Evolutionary conservation across 2,888 invertebrate species (phyloP), one percentile per base, ranked within the genome.

Genomic region (Palloptera scutellata): DNA sequence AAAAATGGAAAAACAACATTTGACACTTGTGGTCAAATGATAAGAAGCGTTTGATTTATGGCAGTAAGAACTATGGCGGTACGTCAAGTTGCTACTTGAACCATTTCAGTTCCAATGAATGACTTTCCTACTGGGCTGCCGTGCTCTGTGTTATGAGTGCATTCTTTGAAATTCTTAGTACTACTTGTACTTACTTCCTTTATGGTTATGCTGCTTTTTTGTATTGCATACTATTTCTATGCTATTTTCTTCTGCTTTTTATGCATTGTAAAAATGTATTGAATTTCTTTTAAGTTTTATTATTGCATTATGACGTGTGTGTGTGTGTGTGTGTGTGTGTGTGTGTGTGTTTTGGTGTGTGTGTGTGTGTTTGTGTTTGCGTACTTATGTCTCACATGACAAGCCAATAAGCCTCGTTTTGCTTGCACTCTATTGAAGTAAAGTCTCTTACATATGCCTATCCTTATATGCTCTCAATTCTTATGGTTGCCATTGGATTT

Each of bases 391-490:
- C 51, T 40, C 17, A 12, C 45, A 45, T 43, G 30, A 55, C 48
- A 17, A 40, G 55, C 12, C 55, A 13, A 42, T 55, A 55, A 45
- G 55, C 63, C 54, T 45, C 63, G 45, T 15, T 45, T 30, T 63
- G 55, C 55, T 63, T 63, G 45, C 54, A 55, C 54, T 45, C 55
- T 55, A 63, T 54, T 63, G 63, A 55, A 54, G 55, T 55, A 63
- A 55, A 63, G 54, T 63, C 6, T 30, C 30, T 30, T 30, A 30
- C 30, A 6, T 6, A 30, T 4, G 30, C 30, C 30, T 30, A 30
- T 30, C 3, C 30, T 30, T 30, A 4, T 30, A 30, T 30, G 30
- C 30, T 30, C 6, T 30, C 30, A 30, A 30, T 30, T 30, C 30
- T 30, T 30, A n/a, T 15, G 15, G 51, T 48, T 48, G 51, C 51